Evolutionary conservation across 2,888 invertebrate genomes (phyloP).

Genomic region (Watsonalla binaria): DNA sequence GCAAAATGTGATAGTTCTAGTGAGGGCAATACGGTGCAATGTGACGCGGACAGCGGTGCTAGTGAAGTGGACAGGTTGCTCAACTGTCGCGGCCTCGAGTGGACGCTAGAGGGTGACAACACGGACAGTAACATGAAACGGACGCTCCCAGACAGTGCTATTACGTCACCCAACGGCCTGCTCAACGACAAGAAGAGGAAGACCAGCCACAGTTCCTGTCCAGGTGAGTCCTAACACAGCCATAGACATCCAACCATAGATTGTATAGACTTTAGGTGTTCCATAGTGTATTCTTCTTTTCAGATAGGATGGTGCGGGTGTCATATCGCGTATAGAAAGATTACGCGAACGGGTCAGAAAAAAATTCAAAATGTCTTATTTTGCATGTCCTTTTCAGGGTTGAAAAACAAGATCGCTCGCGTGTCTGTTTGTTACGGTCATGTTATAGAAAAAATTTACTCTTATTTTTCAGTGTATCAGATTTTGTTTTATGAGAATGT

Average conservation of each 20-base stretch:
- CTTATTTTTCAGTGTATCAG: too few species aligned
- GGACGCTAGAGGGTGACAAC: conserved; percentile 61
- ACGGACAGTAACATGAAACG: conserved; percentile 55
- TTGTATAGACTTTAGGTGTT: not conserved
- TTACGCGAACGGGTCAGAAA: not conserved
- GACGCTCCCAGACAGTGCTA: conserved; percentile 65
- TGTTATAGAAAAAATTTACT: too few species aligned
- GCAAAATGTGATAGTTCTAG: conserved; percentile 66
- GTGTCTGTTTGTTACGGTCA: not conserved
- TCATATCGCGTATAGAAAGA: not conserved
- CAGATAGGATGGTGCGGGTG: not conserved
- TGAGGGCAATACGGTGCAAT: conserved; percentile 60
- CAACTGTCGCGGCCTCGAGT: conserved; percentile 61
- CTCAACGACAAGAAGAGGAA: conserved; percentile 82
- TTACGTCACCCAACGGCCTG: conserved; percentile 79
- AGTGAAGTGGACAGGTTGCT: conserved; percentile 62
- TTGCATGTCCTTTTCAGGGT: not conserved
- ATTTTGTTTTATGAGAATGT: too few species aligned
- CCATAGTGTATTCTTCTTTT: not conserved
- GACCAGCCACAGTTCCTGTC: conserved; percentile 77
- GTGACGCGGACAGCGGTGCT: conserved; percentile 59
- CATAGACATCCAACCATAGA: not conserved
- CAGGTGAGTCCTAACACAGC: conserved; percentile 51
- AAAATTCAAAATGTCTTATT: not conserved
- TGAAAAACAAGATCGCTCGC: not conserved